These are phyloP conservation scores for Ophioderma brevispina DNA, from an alignment of 35 echinoderm and acorn worm species.

Conservation along the genomic window DNA sequence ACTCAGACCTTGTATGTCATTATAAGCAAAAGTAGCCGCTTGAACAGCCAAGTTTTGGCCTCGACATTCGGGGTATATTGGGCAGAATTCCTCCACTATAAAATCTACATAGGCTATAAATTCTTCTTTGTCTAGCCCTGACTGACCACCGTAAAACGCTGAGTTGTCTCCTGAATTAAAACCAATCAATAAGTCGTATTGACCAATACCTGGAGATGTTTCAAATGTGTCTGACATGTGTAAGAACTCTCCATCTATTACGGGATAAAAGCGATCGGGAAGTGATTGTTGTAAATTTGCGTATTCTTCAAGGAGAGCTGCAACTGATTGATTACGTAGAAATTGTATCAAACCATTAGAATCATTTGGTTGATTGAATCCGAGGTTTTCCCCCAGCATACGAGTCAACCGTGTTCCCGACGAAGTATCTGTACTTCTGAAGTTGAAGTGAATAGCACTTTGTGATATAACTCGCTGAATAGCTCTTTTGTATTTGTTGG, in stretches of 20 bases:
- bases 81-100: neutral
- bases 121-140: neutral
- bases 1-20: neutral
- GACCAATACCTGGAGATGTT: neutral
- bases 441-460: neutral
- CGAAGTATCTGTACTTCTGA: neutral
- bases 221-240: neutral
- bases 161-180: conserved; percentile 43
- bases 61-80: neutral
- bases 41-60: neutral
- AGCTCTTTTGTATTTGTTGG: neutral
- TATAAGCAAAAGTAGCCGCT: neutral
- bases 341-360: conserved; percentile 6
- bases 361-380: neutral
- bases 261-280: conserved; percentile 41
- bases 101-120: neutral
- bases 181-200: conserved; percentile 35
- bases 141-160: neutral
- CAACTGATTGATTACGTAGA: conserved; percentile 9
- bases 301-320: neutral
- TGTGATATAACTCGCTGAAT: conserved; percentile 29
- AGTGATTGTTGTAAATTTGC: neutral
- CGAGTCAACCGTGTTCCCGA: neutral
- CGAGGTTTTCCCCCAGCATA: neutral
- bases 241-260: conserved; percentile 47